Evolutionary conservation across 1,140 invertebrate genomes (phyloP).

Genomic region (Sarcophaga bullata): DNA sequence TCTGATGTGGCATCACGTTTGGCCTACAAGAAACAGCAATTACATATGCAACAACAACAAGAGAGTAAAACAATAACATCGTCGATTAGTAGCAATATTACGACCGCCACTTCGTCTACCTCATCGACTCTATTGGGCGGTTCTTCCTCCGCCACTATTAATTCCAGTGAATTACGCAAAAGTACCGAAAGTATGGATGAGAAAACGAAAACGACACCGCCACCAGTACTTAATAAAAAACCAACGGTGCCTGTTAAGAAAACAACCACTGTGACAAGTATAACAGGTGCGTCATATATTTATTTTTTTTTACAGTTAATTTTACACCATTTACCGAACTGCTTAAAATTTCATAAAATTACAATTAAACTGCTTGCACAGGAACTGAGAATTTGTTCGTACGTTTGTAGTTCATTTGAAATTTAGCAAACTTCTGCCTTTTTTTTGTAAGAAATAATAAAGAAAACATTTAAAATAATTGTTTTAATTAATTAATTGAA

Average conservation of each 20-base stretch:
- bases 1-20: conserved; percentile 44
- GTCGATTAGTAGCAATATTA: conserved; percentile 40
- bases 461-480: too few relatives aligned
- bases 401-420: too few relatives aligned
- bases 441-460: too few relatives aligned
- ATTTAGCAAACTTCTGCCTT: too few relatives aligned
- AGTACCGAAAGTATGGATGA: conserved; percentile 63
- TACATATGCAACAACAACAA: conserved; percentile 45
- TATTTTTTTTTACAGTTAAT: background rate
- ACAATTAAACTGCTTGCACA: too few relatives aligned
- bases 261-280: conserved; percentile 69
- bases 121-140: conserved; percentile 38
- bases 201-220: conserved; percentile 60
- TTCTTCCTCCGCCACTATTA: background rate
- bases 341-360: too few relatives aligned
- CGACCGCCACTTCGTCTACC: conserved; percentile 44
- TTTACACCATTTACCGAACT: too few relatives aligned
- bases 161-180: conserved; percentile 56
- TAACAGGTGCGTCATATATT: conserved; percentile 57
- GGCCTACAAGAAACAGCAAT: conserved; percentile 47
- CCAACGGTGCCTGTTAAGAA: conserved; percentile 73
- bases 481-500: too few relatives aligned
- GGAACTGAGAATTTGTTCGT: too few relatives aligned
- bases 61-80: conserved; percentile 44
- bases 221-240: conserved; percentile 69